Base-by-base conservation (phyloP, 2,888 invertebrate species). In the Sesia apiformis region DNA sequence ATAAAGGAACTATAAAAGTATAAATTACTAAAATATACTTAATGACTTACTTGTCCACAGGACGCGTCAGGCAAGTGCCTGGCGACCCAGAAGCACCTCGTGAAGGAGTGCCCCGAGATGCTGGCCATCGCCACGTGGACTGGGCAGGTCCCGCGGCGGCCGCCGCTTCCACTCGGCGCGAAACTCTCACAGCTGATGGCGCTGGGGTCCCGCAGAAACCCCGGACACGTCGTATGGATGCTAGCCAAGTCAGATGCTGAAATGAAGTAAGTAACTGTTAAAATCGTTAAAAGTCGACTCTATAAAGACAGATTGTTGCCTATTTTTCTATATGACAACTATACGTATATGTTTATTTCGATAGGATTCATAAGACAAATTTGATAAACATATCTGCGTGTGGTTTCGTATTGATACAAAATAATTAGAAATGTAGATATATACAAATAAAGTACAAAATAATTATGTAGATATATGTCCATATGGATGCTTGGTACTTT, bases 41-140 rank as follows among this genome's bases (percentile, higher is more conserved):
- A 3, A 8, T 46, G 23, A 7, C 46, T 8, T 46, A 46, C 23
- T 46, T 46, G 46, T 8, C 40, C 23, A 38, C 70, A 90, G 90
- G 90, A 90, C 55, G 89, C 90, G 50, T 84, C 90, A 39, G 90
- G 86, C 0, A 90, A 90, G 68, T 84, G 87, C 66, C 74, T 89
- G 69, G 88, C 90, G 38, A 88, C 89, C 55, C 88, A 89, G 64
- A 90, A 90, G 56, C 81, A 90, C 63, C 90, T 93, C 60, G 93
- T 96, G 60, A 94, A 94, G 74, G 95, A 95, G 70, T 93, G 94
- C 39, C 95, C 95, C 0, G 95, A 96, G 75, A 92, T 95, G 91
- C 84, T 96, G 68, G 95, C 95, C 39, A 94, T 94, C 58, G 93
- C 95, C 2, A 93, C 94, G 64, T 95, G 94, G 93, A 96, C 95